A percentile compares a stretch with the other conserved stretches of the same genome.
Conservation (phyloP, 2,113 vertebrate genomes). For the Hippoglossus stenolepis region DNA sequence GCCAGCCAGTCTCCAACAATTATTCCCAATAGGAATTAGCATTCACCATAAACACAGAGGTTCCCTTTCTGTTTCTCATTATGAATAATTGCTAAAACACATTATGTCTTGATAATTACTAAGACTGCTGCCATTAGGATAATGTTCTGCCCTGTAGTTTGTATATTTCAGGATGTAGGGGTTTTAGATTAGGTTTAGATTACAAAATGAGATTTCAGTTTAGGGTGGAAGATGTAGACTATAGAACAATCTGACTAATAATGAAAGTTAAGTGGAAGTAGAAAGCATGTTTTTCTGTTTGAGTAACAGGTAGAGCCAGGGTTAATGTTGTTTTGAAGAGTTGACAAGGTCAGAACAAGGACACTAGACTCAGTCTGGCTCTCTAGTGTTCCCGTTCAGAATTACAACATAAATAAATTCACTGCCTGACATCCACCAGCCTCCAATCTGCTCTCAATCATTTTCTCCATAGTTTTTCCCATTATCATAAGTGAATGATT, state of each 20-base stretch:
- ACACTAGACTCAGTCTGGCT: background rate
- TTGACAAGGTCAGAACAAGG: background rate
- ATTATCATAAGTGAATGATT: slow-evolving; percentile 63
- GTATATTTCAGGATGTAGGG: background rate
- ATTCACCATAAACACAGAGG: background rate
- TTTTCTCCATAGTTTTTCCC: slow-evolving; percentile 35
- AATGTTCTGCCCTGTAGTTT: slow-evolving; percentile 11
- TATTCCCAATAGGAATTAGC: no score
- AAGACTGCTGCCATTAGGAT: slow-evolving; percentile 4
- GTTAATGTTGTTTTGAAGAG: background rate
- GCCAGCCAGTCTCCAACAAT: no score
- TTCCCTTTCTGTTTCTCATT: slow-evolving; percentile 23
- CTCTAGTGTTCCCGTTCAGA: slow-evolving; percentile 25
- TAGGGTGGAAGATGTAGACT: background rate
- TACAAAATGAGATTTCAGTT: background rate
- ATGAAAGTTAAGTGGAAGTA: background rate
- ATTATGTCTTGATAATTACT: slow-evolving; percentile 19
- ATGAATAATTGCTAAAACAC: slow-evolving; percentile 27
- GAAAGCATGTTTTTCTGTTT: slow-evolving; percentile 1
- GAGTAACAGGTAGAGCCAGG: background rate
- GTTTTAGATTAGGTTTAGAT: slow-evolving; percentile 9
- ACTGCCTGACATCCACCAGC: slow-evolving; percentile 32
- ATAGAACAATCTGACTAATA: background rate
- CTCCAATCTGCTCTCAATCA: slow-evolving; percentile 62
- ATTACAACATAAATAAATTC: slow-evolving; percentile 27